phyloP scores from a whole-genome alignment of 2,888 invertebrate species.

The Dione juno region DNA sequence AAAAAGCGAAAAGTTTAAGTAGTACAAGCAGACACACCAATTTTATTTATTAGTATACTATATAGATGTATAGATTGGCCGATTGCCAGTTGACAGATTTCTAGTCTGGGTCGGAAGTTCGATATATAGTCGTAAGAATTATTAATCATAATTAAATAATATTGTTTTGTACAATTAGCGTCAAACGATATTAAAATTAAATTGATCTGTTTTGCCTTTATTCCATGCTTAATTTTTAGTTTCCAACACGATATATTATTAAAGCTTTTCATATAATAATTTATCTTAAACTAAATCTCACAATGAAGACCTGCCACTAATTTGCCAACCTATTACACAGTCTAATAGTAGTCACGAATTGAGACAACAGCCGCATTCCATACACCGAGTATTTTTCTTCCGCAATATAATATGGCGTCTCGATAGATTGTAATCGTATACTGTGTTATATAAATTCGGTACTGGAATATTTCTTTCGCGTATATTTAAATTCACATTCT shows the following conservation, averaged over 20 bases:
- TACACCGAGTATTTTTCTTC: conserved; percentile 45
- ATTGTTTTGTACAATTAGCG: no score
- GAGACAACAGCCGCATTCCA: conserved; percentile 50
- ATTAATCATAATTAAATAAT: not conserved
- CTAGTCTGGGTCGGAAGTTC: no score
- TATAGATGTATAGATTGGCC: not conserved
- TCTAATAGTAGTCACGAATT: conserved; percentile 49
- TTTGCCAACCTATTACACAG: conserved; percentile 43
- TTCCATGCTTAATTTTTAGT: not conserved
- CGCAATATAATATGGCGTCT: conserved; percentile 38
- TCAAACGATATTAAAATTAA: not conserved
- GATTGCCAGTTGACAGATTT: no score
- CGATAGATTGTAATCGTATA: conserved; percentile 32
- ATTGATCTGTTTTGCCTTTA: not conserved
- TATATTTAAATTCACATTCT: conserved; percentile 29
- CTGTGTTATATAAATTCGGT: conserved; percentile 29
- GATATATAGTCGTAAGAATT: not conserved
- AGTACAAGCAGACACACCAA: no score
- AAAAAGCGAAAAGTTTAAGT: no score
- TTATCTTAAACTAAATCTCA: not conserved
- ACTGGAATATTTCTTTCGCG: conserved; percentile 21
- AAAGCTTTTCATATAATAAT: not conserved
- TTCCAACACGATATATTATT: not conserved
- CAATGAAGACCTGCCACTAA: conserved; percentile 35
- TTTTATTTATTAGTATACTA: no score